Conservation (phyloP, 23 tunicate species). For the Corella eumyota region DNA sequence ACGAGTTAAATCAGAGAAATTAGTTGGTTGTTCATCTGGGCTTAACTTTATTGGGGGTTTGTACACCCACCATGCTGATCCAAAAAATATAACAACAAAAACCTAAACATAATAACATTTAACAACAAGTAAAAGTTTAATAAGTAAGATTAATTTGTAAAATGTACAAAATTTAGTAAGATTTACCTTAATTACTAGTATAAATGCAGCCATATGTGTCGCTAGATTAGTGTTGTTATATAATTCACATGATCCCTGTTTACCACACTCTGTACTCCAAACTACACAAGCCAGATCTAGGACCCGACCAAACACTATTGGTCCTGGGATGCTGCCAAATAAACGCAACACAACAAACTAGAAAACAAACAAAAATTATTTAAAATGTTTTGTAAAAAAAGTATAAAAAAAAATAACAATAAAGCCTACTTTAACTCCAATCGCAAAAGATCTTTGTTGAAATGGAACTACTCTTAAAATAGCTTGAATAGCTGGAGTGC, state of each 20-base stretch:
- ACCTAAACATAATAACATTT: too few relatives aligned
- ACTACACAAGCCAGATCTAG: conserved; percentile 74
- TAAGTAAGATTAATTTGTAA: too few relatives aligned
- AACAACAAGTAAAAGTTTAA: too few relatives aligned
- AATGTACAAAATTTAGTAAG: too few relatives aligned
- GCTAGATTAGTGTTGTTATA: conserved; percentile 38
- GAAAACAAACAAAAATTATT: too few relatives aligned
- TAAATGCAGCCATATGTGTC: conserved; percentile 20
- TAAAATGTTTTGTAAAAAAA: too few relatives aligned
- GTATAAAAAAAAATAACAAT: too few relatives aligned
- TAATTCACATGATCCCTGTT: conserved; percentile 49
- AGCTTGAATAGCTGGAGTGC: conserved; percentile 63
- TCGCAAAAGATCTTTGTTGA: conserved; percentile 51
- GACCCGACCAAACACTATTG: conserved; percentile 50
- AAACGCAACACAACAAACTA: conserved; percentile 52
- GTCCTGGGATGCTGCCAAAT: conserved; percentile 80
- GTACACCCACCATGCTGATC: conserved; percentile 19
- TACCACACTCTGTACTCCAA: conserved; percentile 85
- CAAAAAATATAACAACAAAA: conserved; percentile 3
- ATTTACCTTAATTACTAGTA: conserved; percentile 24
- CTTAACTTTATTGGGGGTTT: conserved; percentile 52
- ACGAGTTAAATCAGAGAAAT: too few relatives aligned
- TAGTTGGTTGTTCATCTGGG: too few relatives aligned
- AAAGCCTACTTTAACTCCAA: conserved; percentile 46
- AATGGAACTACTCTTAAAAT: conserved; percentile 60